Base-by-base conservation (phyloP, 1,140 invertebrate species). In the Centruroides vittatus region DNA sequence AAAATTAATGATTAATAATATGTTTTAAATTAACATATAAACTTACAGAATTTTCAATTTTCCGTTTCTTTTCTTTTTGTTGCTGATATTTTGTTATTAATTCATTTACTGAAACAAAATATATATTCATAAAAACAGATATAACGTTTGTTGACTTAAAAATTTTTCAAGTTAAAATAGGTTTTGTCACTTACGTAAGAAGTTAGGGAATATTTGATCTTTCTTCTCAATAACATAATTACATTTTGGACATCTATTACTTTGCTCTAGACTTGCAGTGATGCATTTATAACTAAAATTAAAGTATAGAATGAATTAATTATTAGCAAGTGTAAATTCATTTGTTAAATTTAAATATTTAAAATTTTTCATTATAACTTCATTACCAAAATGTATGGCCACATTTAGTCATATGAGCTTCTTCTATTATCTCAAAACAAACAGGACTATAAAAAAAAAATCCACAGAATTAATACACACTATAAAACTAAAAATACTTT, bases 381-480 rank as follows among this genome's bases (percentile, higher is more conserved):
- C 78, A 78, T 72, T 84, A 78, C 77, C 93, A 96, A 75, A 92
- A 97, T 5, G 90, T 93, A 72, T 97, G 93, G 3, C 93, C 93
- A 76, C 93, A 97, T 65, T 85, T 83, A 0, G 92, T 95, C 67
- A 95, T 90, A 72, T 92, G 84, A 1, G 92, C 89, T 74, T 93
- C 91, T 59, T 85, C 84, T 60, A 95, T 91, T 34, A 92, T 75
- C 71, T 93, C 86, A 73, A 93, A 88, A 75, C 93, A 96, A 51
- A 96, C 85, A 1, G 90, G 89, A 71, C 92, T 67, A 53, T n/a
- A 54, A 59, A 8, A 35, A 46, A 50, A 41, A 55, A 49, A 57
- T 23, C 2, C 23, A 23, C 23, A 23, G 23, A 23, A 23, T 23
- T 23, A 23, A 23, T 23, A 23, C 23, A 23, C 23, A 23, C 0